Evolutionary conservation across 2,888 invertebrate genomes (phyloP), one percentile per base, ranked within the genome.

Genomic region (Spialia ferax): DNA sequence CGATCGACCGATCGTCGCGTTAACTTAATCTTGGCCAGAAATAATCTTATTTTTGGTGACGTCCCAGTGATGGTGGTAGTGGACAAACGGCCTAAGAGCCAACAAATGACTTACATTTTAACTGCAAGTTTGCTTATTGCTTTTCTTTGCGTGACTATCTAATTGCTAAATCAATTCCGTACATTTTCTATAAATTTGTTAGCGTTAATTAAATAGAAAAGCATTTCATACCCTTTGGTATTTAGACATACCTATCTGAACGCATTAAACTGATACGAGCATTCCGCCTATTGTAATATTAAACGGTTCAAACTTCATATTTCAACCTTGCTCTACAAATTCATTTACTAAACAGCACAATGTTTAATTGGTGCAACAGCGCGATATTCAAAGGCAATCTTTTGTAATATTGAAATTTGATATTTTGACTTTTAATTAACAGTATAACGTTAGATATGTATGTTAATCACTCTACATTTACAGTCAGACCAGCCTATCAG

Each of bases 251-350:
- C 26, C 3, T 26, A 26, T n/a, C 2, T 1, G 5, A 23, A 26
- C 15, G n/a, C 26, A 54, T 26, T 54, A 11, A 26, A 26, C 15
- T 54, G 11, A n/a, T 54, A 54, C 10, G 26, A 29, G 50, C 50
- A 23, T 52, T 54, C 8, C 1, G 42, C 13, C 23, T 52, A 52
- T 63, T 42, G 29, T 55, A 26, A 23, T 32, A 52, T 57, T 57
- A 60, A 26, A 52, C 63, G 15, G 29, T 54, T 55, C 22, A 29
- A 26, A 63, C 45, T 45, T 45, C 10, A 45, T 45, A 2, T 45
- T 45, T 29, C 38, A 55, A 63, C 63, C 63, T 63, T 56, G 63
- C 22, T 56, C 63, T 29, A 63, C 10, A 56, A 56, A 63, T 48
- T 63, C 56, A 56, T 63, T 63, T 20, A 56, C 20, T 48, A 48